Conservation (phyloP, 2,888 invertebrate genomes). For the Protodeltote pygarga region DNA sequence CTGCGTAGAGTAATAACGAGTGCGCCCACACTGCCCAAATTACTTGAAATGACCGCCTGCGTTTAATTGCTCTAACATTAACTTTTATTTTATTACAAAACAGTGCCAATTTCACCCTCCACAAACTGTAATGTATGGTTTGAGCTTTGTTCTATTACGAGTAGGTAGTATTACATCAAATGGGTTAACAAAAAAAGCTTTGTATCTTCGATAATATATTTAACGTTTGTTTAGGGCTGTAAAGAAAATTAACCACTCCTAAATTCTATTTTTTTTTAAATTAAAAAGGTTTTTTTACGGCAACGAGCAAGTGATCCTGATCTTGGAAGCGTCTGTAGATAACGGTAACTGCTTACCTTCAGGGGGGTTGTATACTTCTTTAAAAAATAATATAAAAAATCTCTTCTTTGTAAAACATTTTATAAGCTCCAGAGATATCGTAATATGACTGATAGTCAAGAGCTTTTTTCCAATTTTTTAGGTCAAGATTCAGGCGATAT, state of each 20-base stretch:
- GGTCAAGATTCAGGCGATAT: conserved; percentile 25
- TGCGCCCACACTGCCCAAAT: conserved; percentile 26
- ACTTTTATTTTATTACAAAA: conserved; percentile 48
- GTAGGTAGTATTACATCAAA: not conserved
- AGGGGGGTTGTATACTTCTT: too few relatives aligned
- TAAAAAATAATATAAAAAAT: not conserved
- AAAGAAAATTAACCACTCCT: too few relatives aligned
- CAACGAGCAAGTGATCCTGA: too few relatives aligned
- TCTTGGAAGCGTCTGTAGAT: too few relatives aligned
- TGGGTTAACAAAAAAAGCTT: not conserved
- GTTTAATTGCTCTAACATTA: conserved; percentile 47
- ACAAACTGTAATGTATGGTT: conserved; percentile 21
- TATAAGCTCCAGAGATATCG: conserved; percentile 1
- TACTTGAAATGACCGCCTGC: conserved; percentile 36
- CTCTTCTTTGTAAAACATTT: not conserved
- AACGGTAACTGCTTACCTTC: too few relatives aligned
- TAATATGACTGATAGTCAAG: conserved; percentile 7
- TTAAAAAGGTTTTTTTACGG: too few relatives aligned
- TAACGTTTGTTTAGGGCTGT: not conserved
- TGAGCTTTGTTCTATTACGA: conserved; percentile 2
- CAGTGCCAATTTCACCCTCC: conserved; percentile 27
- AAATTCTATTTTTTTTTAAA: too few relatives aligned
- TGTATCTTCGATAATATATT: not conserved
- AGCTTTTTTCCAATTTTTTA: conserved; percentile 26
- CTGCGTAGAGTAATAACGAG: conserved; percentile 26